Evolutionary conservation across 2,888 invertebrate species (phyloP), one percentile per base, ranked within the genome.

Genomic region (Bombylius major): DNA sequence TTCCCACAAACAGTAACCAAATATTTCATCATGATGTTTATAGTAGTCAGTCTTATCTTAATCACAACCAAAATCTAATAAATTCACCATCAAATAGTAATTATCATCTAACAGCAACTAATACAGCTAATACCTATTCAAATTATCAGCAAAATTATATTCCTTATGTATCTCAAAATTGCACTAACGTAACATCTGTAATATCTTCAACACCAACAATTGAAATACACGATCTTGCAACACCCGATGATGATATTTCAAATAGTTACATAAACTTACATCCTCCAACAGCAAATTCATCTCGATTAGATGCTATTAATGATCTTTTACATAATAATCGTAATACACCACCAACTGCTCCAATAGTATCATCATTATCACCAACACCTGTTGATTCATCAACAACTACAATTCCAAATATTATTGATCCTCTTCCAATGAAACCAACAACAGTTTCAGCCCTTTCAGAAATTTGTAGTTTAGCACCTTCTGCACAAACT

Each of bases 291-390:
- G 63, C 66, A 58, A 71, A 70, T 59, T 70, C 71, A 56, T 66
- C 69, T 49, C 67, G 71, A 50, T 60, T 72, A 23, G 69, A 70
- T n/a, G 71, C 69, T 60, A 71, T 73, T 39, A 71, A 72, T 59
- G 69, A 73, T 65, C 63, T 73, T 55, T 57, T 73, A 53, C 70
- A 71, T 58, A 70, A 69, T 57, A 72, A 69, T 67, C 70, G 73
- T 4, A 72, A 66, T 61, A 67, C 50, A 7, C 33, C 70, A 23
- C 64, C 67, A 45, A 68, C 70, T 5, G 57, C 69, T 52, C 67
- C 71, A 34, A 70, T 69, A 31, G 66, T 70, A 7, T 50, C 58
- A 9, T 44, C 58, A 48, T 32, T 55, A 13, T 33, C 53, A 12
- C 13, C 45, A 34, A 8, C 14, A 9, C 31, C 53, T 14, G 32